Conservation (phyloP, 2,113 vertebrate genomes). For the Ploceus nigricollis region DNA sequence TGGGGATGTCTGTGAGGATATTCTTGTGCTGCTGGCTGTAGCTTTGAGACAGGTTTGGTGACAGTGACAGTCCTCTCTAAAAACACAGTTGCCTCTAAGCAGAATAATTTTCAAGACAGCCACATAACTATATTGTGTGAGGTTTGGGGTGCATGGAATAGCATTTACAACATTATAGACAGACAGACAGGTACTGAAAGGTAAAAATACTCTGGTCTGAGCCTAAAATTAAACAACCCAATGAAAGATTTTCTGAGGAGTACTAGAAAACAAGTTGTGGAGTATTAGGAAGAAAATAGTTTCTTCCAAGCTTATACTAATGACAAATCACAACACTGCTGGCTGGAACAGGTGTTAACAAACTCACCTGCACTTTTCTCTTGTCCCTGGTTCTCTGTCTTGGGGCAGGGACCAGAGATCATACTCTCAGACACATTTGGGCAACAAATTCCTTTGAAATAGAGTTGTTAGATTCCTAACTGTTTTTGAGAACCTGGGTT, state of each 20-base stretch:
- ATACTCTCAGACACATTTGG: background rate
- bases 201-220: background rate
- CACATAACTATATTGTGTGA: background rate
- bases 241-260: background rate
- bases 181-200: background rate
- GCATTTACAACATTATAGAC: background rate
- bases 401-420: background rate
- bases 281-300: background rate
- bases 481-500: constrained; percentile 41
- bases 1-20: background rate
- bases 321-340: background rate
- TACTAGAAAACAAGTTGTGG: background rate
- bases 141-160: background rate
- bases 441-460: constrained; percentile 32
- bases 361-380: background rate
- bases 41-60: background rate
- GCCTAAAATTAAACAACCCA: background rate
- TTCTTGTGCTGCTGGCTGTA: background rate
- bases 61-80: background rate
- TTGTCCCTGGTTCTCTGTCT: background rate
- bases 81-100: background rate
- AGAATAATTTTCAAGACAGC: background rate
- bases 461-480: constrained; percentile 21
- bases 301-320: background rate
- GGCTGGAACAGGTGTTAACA: background rate